phyloP scores from a whole-genome alignment of 1,140 invertebrate genomes.

The Caenorhabditis inopinata region DNA sequence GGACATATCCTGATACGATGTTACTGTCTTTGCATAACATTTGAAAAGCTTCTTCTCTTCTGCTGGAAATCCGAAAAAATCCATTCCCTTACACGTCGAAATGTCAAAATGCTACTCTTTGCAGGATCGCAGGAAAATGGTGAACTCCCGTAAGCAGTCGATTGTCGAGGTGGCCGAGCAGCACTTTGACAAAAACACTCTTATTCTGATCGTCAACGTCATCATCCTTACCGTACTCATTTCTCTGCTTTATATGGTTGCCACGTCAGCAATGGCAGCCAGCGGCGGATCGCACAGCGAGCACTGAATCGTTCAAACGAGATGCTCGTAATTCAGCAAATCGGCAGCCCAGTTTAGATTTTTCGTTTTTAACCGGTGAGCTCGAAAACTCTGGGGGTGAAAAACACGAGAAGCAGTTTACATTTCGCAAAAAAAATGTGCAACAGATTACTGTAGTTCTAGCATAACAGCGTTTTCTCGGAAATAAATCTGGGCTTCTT shows the following conservation, averaged over 20 bases:
- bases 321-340: not conserved
- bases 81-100: no score
- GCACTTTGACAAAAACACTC: slow-evolving; percentile 59
- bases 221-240: slow-evolving; percentile 55
- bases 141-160: slow-evolving; percentile 46
- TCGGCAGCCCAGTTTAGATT: not conserved
- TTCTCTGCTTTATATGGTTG: slow-evolving; percentile 57
- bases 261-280: slow-evolving; percentile 55
- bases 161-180: slow-evolving; percentile 56
- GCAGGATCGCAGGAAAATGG: slow-evolving; percentile 25
- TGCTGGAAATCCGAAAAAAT: no score
- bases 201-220: slow-evolving; percentile 57
- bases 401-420: no score
- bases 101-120: no score
- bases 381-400: not conserved
- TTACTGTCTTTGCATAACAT: no score
- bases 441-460: no score
- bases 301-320: not conserved
- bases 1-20: no score
- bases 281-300: slow-evolving; percentile 38
- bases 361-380: slow-evolving; percentile 10
- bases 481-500: no score
- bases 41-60: no score
- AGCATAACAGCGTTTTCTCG: no score
- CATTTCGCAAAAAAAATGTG: no score